A percentile compares a stretch with the other conserved stretches of the same genome.
Evolutionary conservation across 2,888 invertebrate genomes (phyloP).

Genomic region (Muscina levida): DNA sequence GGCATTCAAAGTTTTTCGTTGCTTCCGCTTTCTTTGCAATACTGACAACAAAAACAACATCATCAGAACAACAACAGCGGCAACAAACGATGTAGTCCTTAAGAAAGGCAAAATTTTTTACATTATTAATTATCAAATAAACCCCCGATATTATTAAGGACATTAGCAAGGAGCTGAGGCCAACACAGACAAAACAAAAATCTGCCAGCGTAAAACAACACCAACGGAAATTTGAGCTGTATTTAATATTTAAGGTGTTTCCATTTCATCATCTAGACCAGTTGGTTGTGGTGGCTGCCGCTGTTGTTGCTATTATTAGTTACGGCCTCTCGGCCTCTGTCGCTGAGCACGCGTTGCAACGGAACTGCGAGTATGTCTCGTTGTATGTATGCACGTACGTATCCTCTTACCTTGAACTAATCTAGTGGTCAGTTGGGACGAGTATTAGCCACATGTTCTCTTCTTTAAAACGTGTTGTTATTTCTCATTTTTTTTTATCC

Average conservation of each 20-base stretch:
- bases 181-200: slow-evolving; percentile 44
- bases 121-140: slow-evolving; percentile 59
- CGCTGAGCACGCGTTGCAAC: slow-evolving; percentile 56
- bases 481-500: no score
- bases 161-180: slow-evolving; percentile 33
- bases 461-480: not conserved
- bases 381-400: no score
- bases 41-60: not conserved
- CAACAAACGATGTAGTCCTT: slow-evolving; percentile 23
- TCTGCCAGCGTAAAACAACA: slow-evolving; percentile 57
- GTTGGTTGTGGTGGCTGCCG: not conserved
- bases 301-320: not conserved
- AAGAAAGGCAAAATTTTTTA: not conserved
- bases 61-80: no score
- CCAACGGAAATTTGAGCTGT: slow-evolving; percentile 58
- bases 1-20: slow-evolving; percentile 39
- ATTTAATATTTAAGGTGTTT: slow-evolving; percentile 13
- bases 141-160: slow-evolving; percentile 45
- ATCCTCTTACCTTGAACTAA: slow-evolving; percentile 56
- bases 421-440: slow-evolving; percentile 50
- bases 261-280: slow-evolving; percentile 1
- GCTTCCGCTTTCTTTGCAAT: slow-evolving; percentile 59
- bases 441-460: slow-evolving; percentile 42
- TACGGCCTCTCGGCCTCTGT: slow-evolving; percentile 14
- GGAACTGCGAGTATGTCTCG: slow-evolving; percentile 39